Evolutionary conservation across 2,888 invertebrate genomes (phyloP), one percentile per base, ranked within the genome.

Genomic region (Toxonevra muliebris): DNA sequence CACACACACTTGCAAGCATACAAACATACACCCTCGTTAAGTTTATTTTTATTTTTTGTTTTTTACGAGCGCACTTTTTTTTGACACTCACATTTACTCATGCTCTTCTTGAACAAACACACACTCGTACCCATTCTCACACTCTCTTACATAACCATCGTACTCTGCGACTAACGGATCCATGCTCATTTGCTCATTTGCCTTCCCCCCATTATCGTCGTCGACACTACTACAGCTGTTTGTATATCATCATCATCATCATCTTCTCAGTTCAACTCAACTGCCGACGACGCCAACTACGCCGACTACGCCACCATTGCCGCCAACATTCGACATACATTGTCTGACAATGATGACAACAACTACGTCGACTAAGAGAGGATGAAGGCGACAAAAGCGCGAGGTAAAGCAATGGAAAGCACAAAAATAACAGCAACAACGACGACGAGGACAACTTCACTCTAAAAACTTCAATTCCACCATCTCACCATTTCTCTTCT

Each of bases 301-400:
- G 30, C 2, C 30, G 30, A 30, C 7, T 4, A 30, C 30, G 30
- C 20, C 69, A 69, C 72, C 72, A 66, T 66, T 59, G 61, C 61
- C 55, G 61, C 55, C 70, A n/a, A 48, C 66, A 13, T 57, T 30
- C 12, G 19, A 30, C 30, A 30, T 30, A 30, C 30, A 30, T 30
- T 30, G 30, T 30, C 30, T 30, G 30, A 30, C 30, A 30, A 30
- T 30, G 30, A 30, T 30, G 30, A 30, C 30, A 11, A 50, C 45
- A 74, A 70, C 71, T 68, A 74, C 72, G 74, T 72, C 71, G 69
- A 71, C 61, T 73, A 61, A 69, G 68, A 66, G 7, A 30, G 30
- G 30, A 30, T 7, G 30, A 30, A 30, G 30, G 30, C 30, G 30
- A 30, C 30, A 30, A 30, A 30, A 7, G 30, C 30, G 30, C 30